Conservation (phyloP, 2,888 invertebrate species). For the Drosophila nigricruria region DNA sequence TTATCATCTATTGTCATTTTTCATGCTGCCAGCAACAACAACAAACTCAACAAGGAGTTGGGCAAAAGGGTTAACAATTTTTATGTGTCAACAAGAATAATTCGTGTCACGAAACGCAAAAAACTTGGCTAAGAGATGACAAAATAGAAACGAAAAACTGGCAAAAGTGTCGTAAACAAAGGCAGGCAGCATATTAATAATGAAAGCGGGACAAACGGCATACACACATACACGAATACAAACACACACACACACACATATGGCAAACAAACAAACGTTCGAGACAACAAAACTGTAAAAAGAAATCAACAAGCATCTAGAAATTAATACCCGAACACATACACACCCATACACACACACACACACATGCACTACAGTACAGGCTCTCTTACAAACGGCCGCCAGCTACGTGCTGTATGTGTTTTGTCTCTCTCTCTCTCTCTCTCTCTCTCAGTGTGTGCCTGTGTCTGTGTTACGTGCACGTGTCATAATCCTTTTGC, state of each 20-base stretch:
- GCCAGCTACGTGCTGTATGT: conserved; percentile 28
- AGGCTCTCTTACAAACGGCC: conserved; percentile 7
- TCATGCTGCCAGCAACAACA: conserved; percentile 40
- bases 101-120: conserved; percentile 64
- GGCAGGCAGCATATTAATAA: conserved; percentile 67
- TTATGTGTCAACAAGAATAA: conserved; percentile 79
- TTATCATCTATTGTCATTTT: conserved; percentile 73
- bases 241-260: conserved; percentile 25
- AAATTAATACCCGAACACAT: conserved; percentile 62
- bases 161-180: conserved; percentile 62
- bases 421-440: conserved; percentile 27
- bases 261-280: conserved; percentile 47
- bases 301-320: conserved; percentile 58
- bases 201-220: conserved; percentile 54
- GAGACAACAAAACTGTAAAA: conserved; percentile 37
- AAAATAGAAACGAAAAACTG: conserved; percentile 44
- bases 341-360: conserved; percentile 18
- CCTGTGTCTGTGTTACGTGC: conserved; percentile 37
- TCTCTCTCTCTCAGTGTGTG: conserved; percentile 33
- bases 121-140: conserved; percentile 65
- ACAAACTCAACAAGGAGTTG: background rate
- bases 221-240: conserved; percentile 19
- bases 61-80: conserved; percentile 73
- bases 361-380: conserved; percentile 1
- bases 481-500: conserved; percentile 64